Conservation (phyloP, 2,797 vertebrate species). For the Tragopan temminckii region DNA sequence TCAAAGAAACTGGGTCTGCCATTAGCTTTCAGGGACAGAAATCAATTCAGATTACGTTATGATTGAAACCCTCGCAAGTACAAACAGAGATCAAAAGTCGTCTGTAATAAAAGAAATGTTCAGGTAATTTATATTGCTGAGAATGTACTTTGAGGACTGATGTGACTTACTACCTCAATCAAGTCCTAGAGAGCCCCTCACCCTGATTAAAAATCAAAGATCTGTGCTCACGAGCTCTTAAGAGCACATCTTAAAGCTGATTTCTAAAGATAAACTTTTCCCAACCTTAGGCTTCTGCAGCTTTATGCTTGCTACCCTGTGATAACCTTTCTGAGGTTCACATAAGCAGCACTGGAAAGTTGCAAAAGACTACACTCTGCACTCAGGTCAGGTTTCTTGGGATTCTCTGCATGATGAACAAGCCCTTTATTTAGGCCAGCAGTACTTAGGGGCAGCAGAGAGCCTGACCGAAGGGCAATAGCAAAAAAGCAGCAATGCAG, state of each 20-base stretch:
- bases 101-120: constrained; percentile 25
- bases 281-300: not conserved
- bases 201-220: not conserved
- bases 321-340: not conserved
- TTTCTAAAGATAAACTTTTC: not conserved
- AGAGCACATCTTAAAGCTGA: not conserved
- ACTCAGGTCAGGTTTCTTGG: not conserved
- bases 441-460: not conserved
- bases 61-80: not conserved
- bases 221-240: not conserved
- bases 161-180: not conserved
- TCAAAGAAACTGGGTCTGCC: constrained; percentile 48
- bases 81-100: constrained; percentile 38
- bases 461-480: not conserved
- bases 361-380: not conserved
- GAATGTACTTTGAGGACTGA: constrained; percentile 35
- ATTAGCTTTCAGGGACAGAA: constrained; percentile 58
- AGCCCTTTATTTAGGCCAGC: not conserved
- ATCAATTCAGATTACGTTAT: constrained; percentile 29
- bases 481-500: not conserved
- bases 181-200: not conserved
- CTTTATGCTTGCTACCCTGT: not conserved
- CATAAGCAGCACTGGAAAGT: accelerated
- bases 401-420: not conserved
- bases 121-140: constrained; percentile 26